Evolutionary conservation across 2,888 invertebrate species (phyloP).

Genomic region (Willowsia nigromaculata): DNA sequence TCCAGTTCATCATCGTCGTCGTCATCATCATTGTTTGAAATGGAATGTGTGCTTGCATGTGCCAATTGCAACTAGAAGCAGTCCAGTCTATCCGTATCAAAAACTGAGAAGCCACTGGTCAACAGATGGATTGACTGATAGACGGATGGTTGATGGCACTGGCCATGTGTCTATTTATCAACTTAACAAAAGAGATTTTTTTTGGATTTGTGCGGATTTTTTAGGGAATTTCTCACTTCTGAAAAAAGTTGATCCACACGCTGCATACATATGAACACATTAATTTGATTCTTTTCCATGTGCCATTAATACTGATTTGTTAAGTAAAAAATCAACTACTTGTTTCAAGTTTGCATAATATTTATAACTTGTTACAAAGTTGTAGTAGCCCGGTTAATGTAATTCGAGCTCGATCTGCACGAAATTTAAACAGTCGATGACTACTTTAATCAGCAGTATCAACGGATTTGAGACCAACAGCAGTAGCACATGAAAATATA

Average conservation of each 20-base stretch:
- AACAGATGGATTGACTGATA: constrained; percentile 12
- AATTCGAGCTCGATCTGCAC: neutral
- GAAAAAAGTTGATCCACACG: neutral
- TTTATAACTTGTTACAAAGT: neutral
- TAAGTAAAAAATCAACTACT: neutral
- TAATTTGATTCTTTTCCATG: neutral
- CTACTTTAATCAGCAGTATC: neutral
- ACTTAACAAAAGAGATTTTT: neutral
- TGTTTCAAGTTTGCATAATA: neutral
- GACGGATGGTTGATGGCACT: neutral
- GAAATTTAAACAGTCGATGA: constrained; percentile 4
- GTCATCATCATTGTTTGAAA: neutral
- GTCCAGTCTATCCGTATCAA: neutral
- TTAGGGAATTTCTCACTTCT: neutral
- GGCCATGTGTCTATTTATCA: neutral
- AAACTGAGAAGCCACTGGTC: neutral
- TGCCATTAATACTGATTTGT: neutral
- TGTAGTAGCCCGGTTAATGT: neutral
- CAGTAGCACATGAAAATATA: neutral
- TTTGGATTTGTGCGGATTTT: neutral
- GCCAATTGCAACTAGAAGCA: neutral
- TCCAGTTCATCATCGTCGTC: constrained; percentile 21
- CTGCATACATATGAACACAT: neutral
- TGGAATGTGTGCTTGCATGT: constrained; percentile 24
- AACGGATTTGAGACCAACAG: neutral